phyloP scores from a whole-genome alignment of 2,797 vertebrate species.

The Anisognathus igniventris region DNA sequence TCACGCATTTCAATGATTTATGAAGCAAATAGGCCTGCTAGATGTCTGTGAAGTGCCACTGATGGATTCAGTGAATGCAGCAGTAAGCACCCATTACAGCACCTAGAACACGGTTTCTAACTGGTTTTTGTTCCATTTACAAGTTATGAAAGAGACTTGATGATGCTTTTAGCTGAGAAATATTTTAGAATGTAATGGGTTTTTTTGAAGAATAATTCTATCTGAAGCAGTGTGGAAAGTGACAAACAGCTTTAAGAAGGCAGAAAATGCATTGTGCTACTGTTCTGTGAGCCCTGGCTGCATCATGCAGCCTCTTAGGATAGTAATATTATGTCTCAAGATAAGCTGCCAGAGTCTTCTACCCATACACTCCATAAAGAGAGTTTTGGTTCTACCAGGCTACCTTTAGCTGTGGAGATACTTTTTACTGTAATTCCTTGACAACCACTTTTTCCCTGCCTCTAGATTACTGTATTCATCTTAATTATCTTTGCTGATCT shows the following conservation, averaged over 20 bases:
- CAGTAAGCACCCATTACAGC: conserved; percentile 57
- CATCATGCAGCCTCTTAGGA: conserved; percentile 12
- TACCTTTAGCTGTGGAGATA: background rate
- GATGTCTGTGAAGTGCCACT: conserved; percentile 55
- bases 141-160: conserved; percentile 66
- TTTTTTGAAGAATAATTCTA: conserved; percentile 69
- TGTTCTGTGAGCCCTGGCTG: conserved; percentile 13
- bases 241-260: conserved; percentile 57
- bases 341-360: background rate
- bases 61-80: conserved; percentile 52
- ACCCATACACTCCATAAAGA: background rate
- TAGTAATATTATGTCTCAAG: background rate
- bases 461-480: background rate
- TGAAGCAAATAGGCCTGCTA: conserved; percentile 70
- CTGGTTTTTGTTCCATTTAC: conserved; percentile 70
- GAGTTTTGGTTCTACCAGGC: background rate
- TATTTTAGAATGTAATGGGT: conserved; percentile 56
- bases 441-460: background rate
- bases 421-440: background rate
- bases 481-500: background rate
- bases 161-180: conserved; percentile 71
- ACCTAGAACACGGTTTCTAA: conserved; percentile 66
- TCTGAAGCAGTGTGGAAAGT: conserved; percentile 61
- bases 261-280: conserved; percentile 25
- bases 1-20: conserved; percentile 72